A percentile compares a stretch with the other conserved stretches of the same genome.
Evolutionary conservation across 2,797 vertebrate species (phyloP).

Genomic region (Neopelma chrysocephalum): DNA sequence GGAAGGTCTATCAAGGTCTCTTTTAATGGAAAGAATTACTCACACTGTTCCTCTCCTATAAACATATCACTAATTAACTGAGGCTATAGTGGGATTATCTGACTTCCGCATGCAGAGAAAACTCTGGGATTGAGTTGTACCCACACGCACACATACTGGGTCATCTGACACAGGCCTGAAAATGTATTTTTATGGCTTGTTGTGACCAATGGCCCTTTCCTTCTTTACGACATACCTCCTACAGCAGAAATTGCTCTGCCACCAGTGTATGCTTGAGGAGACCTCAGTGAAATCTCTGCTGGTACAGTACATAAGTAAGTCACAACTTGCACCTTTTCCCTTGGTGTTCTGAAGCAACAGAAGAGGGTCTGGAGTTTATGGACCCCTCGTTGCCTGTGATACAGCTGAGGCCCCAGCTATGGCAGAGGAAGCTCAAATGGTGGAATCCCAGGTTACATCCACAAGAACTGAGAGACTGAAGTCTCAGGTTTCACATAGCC

Average conservation of each 20-base stretch:
- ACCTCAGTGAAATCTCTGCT: neutral
- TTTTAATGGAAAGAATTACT: conserved; percentile 55
- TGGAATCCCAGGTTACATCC: neutral
- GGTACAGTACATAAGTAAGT: neutral
- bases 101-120: neutral
- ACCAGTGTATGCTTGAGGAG: neutral
- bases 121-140: neutral
- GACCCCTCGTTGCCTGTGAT: neutral
- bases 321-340: rapidly evolving
- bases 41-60: conserved; percentile 4
- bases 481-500: neutral
- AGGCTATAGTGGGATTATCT: conserved; percentile 10
- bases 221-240: neutral
- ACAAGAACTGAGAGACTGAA: neutral
- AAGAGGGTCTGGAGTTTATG: neutral
- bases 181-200: neutral
- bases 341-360: neutral
- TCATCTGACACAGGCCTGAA: neutral
- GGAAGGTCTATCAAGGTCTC: conserved; percentile 49
- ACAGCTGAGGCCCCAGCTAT: neutral
- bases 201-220: neutral
- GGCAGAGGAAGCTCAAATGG: neutral
- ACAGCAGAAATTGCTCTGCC: neutral
- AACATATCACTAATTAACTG: neutral
- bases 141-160: neutral